Conservation (phyloP, 1,140 invertebrate species). For the Hylaeus volcanicus region DNA sequence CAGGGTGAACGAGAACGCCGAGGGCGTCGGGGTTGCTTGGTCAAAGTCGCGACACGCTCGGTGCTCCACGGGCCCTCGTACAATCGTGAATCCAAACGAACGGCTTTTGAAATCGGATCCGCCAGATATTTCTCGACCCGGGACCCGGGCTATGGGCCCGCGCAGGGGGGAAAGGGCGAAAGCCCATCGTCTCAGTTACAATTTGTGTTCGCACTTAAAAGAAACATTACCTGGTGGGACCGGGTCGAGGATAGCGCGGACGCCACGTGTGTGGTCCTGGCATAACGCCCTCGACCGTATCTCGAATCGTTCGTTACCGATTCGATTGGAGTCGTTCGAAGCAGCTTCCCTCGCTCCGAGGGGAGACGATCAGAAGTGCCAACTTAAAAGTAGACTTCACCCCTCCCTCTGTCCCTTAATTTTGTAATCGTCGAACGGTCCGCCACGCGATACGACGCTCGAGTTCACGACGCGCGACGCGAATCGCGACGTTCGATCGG, state of each 20-base stretch:
- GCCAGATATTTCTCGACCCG: conserved; percentile 66
- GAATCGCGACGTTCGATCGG: too few species aligned
- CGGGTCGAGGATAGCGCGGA: conserved; percentile 67
- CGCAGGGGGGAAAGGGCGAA: conserved; percentile 16
- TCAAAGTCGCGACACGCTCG: conserved; percentile 45
- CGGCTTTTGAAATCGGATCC: conserved; percentile 79
- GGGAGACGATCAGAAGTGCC: conserved; percentile 42
- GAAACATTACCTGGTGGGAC: conserved; percentile 78
- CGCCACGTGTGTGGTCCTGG: conserved; percentile 76
- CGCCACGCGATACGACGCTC: neutral
- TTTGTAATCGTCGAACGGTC: conserved; percentile 17
- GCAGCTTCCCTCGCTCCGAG: conserved; percentile 23
- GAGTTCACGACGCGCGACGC: neutral
- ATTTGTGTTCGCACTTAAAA: conserved; percentile 81
- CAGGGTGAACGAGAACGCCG: conserved; percentile 39
- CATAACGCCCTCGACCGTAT: conserved; percentile 71
- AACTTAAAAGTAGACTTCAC: conserved; percentile 55
- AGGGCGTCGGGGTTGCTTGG: conserved; percentile 15
- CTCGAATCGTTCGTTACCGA: conserved; percentile 79
- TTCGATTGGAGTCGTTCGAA: conserved; percentile 72
- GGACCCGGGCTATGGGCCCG: conserved; percentile 44
- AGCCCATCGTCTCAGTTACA: conserved; percentile 79
- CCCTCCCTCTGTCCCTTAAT: conserved; percentile 16
- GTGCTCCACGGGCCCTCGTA: conserved; percentile 36
- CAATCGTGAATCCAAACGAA: conserved; percentile 66